Evolutionary conservation across 2,797 vertebrate species (phyloP), one percentile per base, ranked within the genome.

Genomic region (Centroberyx gerrardi): DNA sequence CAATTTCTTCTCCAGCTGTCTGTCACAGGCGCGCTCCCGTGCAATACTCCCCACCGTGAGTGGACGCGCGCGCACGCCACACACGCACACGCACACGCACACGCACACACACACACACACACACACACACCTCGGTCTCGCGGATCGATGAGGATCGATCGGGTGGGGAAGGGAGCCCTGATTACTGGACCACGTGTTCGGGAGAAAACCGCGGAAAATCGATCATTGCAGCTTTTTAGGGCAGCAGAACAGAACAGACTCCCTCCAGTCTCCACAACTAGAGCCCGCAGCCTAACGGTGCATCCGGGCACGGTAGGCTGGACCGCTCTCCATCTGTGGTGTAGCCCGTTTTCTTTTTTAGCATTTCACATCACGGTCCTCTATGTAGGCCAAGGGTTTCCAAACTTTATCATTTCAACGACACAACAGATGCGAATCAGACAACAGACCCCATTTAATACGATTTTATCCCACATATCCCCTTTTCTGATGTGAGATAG

Each of bases 181-280:
- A 96, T 96, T 96, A 95, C 95, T 94, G 94, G 92, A 95, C 93
- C 95, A 96, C 94, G 95, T 95, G 95, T 91, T 93, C 94, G 80
- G 90, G 93, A 95, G 94, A 95, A 96, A 96, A 95, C 92, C 93
- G 94, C 92, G 91, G 93, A 94, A 95, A 95, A 96, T 96, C 95
- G 95, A 96, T 96, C 92, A 95, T 94, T 95, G 95, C 95, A 95
- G 95, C 94, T 96, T 95, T 94, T 95, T 95, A 95, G 94, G 92
- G 94, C 94, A 94, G 93, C 93, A 94, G 94, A 92, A 94, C 92
- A 93, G 92, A 93, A 93, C 91, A 93, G 91, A 93, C 91, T 93
- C 87, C 88, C 88, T 91, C 83, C 91, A 90, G 90, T 87, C 89
- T 91, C 88, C 90, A 85, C 87, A 83, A 83, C 85, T 40, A 66